Evolutionary conservation across 2,888 invertebrate genomes (phyloP).

Genomic region (Drosophila kuntzei): DNA sequence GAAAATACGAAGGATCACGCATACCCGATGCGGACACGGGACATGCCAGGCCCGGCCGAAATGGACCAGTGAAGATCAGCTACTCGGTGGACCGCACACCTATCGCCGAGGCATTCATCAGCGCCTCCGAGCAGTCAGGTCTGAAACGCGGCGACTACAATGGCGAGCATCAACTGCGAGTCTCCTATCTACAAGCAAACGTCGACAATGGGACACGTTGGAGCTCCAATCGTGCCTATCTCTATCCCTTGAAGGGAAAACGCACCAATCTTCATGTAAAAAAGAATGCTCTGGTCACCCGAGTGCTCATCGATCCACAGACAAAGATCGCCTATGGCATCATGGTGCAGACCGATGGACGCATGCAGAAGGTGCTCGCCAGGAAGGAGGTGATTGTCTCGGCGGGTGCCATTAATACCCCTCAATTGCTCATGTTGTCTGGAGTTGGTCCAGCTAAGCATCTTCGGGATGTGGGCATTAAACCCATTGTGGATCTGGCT

Average conservation of each 20-base stretch:
- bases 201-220: conserved; percentile 87
- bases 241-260: conserved; percentile 86
- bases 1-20: conserved; percentile 90
- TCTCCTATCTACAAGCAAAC: conserved; percentile 88
- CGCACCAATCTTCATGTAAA: conserved; percentile 87
- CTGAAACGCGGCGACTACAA: conserved; percentile 89
- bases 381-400: conserved; percentile 90
- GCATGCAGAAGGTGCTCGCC: conserved; percentile 86
- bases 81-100: conserved; percentile 87
- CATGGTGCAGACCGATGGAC: conserved; percentile 85
- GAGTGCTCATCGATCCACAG: conserved; percentile 86
- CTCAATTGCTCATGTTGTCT: conserved; percentile 93
- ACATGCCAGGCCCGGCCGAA: conserved; percentile 85
- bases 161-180: conserved; percentile 87
- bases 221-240: conserved; percentile 88
- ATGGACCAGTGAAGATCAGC: conserved; percentile 87
- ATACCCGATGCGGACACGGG: conserved; percentile 86
- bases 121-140: conserved; percentile 88
- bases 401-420: conserved; percentile 92
- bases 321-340: conserved; percentile 87
- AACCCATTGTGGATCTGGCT: conserved; percentile 87
- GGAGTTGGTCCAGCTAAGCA: conserved; percentile 89
- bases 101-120: conserved; percentile 88
- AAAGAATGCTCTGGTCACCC: conserved; percentile 87
- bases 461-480: conserved; percentile 86